A percentile compares a stretch with the other conserved stretches of the same genome.
Conservation (phyloP, 2,113 vertebrate genomes). For the Sylvia atricapilla region DNA sequence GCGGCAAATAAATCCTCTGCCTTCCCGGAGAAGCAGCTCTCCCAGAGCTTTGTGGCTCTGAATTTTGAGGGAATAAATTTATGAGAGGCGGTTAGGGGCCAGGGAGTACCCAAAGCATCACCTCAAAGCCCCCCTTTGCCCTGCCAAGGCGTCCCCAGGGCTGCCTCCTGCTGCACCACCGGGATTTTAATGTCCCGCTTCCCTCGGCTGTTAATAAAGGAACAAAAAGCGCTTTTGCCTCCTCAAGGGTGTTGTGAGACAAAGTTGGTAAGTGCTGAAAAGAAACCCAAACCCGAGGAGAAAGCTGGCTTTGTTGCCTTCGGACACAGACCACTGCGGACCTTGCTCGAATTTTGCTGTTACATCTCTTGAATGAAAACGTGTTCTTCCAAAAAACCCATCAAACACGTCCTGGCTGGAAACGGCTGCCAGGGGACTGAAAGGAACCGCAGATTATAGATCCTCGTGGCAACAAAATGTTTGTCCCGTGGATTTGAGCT, state of each 20-base stretch:
- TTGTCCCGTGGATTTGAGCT: conserved; percentile 1
- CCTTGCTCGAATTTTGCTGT: not conserved
- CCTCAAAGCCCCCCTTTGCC: not conserved
- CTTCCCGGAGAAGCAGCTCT: rapidly evolving
- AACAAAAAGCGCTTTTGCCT: conserved; percentile 37
- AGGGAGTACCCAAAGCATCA: not conserved
- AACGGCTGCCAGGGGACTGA: conserved; percentile 7
- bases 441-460: conserved; percentile 3
- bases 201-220: not conserved
- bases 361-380: conserved; percentile 33
- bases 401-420: not conserved
- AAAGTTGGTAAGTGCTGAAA: conserved; percentile 53
- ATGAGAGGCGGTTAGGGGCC: not conserved
- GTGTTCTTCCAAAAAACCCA: not conserved
- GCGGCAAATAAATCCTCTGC: not conserved
- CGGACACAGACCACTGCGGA: not conserved
- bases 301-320: conserved; percentile 51
- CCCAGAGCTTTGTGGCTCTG: not conserved
- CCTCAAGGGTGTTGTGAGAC: conserved; percentile 35
- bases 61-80: not conserved
- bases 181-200: not conserved
- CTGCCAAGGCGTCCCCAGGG: rapidly evolving
- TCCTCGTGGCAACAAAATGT: not conserved
- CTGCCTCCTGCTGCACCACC: not conserved
- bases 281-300: conserved; percentile 6